A percentile compares a stretch with the other conserved stretches of the same genome.
Conservation (phyloP, 2,888 invertebrate species). For the Nebria salina region DNA sequence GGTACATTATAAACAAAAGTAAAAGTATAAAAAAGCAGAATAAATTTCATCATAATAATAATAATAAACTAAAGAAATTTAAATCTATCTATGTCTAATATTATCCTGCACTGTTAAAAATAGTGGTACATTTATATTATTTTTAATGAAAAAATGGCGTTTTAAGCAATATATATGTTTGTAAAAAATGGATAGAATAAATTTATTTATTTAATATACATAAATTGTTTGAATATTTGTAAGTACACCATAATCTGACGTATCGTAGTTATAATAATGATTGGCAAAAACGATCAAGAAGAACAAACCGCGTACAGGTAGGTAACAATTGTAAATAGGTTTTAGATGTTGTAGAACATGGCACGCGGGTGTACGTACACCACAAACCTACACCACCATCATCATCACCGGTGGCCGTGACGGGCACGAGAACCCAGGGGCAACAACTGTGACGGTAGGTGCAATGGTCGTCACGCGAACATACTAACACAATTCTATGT, state of each 20-base stretch:
- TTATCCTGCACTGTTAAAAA: too few relatives aligned
- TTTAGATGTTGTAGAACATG: background rate
- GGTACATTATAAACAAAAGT: too few relatives aligned
- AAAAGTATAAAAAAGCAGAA: too few relatives aligned
- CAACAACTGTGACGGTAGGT: constrained; percentile 20
- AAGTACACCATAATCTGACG: background rate
- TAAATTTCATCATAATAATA: too few relatives aligned
- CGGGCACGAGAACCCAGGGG: background rate
- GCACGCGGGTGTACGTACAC: background rate
- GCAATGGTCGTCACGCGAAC: constrained; percentile 42
- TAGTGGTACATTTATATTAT: too few relatives aligned
- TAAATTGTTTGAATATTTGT: too few relatives aligned
- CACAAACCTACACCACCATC: background rate
- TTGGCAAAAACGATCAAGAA: background rate
- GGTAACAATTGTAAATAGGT: background rate
- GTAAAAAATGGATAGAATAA: too few relatives aligned
- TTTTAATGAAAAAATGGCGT: too few relatives aligned
- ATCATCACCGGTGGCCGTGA: background rate
- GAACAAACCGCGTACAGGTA: background rate
- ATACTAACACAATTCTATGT: constrained; percentile 9
- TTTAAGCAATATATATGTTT: too few relatives aligned
- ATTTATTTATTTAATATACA: too few relatives aligned
- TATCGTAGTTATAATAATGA: background rate
- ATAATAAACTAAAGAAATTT: too few relatives aligned
- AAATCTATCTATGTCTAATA: too few relatives aligned